phyloP scores from a whole-genome alignment of 2,797 vertebrate species.

The Carapus acus region DNA sequence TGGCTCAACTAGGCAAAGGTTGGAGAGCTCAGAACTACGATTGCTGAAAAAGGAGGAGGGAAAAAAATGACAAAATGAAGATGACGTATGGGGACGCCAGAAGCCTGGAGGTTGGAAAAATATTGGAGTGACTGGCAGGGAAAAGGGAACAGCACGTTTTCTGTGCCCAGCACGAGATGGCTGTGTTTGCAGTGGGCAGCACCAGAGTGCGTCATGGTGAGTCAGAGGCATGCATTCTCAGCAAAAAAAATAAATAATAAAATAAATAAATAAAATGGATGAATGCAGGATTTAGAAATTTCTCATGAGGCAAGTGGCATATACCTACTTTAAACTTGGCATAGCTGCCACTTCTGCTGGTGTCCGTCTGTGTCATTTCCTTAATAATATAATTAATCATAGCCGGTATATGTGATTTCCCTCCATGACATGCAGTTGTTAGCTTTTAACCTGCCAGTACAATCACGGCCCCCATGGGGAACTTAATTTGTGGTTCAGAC shows the following conservation, averaged over 20 bases:
- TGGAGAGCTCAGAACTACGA: not conserved
- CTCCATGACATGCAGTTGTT: conserved; percentile 53
- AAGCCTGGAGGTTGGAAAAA: conserved; percentile 13
- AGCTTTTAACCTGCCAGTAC: conserved; percentile 53
- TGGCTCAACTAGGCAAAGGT: not conserved
- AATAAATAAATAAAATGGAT: not conserved
- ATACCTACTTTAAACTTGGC: conserved; percentile 36
- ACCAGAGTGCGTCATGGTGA: conserved; percentile 17
- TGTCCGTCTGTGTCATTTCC: conserved; percentile 47
- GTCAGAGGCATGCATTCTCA: conserved; percentile 2
- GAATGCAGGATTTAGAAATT: conserved; percentile 26
- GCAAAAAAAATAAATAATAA: conserved; percentile 15
- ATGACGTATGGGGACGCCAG: conserved; percentile 14
- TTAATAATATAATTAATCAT: conserved; percentile 62
- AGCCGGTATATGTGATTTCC: conserved; percentile 52
- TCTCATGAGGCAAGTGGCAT: conserved; percentile 15
- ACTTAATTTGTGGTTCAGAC: conserved; percentile 44
- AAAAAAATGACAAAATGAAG: conserved; percentile 15
- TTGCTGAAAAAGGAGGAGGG: no score
- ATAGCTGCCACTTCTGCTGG: conserved; percentile 30
- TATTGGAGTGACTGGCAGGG: not conserved
- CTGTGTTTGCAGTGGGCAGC: not conserved
- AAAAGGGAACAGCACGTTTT: conserved; percentile 2
- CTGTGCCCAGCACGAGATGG: conserved; percentile 4
- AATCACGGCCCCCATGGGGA: conserved; percentile 35